These are phyloP conservation scores for Drosophila melanica DNA, from an alignment of 1,140 invertebrate genomes.

Conservation along the genomic window DNA sequence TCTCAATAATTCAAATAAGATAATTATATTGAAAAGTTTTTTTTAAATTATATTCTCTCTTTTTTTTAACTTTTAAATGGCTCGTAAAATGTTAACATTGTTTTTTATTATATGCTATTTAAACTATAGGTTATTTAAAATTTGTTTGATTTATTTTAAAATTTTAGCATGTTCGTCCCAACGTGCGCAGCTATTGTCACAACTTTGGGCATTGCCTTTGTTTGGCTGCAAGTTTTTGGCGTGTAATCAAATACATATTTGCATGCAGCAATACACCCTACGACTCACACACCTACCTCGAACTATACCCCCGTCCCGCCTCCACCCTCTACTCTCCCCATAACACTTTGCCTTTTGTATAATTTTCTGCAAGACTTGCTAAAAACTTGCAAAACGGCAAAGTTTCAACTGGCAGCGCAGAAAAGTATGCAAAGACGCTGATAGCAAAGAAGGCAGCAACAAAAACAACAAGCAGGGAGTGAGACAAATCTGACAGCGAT, in stretches of 20 bases:
- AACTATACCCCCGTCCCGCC: neutral
- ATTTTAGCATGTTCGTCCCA: neutral
- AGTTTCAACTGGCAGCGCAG: slow-evolving; percentile 46
- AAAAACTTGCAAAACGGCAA: slow-evolving; percentile 81
- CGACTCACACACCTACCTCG: neutral
- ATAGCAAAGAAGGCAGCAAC: slow-evolving; percentile 41
- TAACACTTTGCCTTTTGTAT: slow-evolving; percentile 74
- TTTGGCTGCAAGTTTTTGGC: slow-evolving; percentile 65
- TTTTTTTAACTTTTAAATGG: no score
- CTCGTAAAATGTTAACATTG: no score
- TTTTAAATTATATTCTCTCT: no score
- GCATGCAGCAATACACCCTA: slow-evolving; percentile 57
- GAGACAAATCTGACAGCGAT: slow-evolving; percentile 35
- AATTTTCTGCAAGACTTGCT: slow-evolving; percentile 80
- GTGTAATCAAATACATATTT: slow-evolving; percentile 83
- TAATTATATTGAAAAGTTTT: no score
- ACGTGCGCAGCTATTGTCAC: slow-evolving; percentile 29
- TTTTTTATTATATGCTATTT: neutral
- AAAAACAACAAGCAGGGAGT: neutral
- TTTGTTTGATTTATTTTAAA: neutral
- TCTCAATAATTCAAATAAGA: no score
- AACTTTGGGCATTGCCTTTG: slow-evolving; percentile 79
- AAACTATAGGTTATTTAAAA: no score
- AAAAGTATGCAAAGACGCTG: slow-evolving; percentile 64
- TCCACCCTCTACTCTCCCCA: neutral